Evolutionary conservation across 2,113 vertebrate genomes (phyloP).

Genomic region (Eonycteris spelaea): DNA sequence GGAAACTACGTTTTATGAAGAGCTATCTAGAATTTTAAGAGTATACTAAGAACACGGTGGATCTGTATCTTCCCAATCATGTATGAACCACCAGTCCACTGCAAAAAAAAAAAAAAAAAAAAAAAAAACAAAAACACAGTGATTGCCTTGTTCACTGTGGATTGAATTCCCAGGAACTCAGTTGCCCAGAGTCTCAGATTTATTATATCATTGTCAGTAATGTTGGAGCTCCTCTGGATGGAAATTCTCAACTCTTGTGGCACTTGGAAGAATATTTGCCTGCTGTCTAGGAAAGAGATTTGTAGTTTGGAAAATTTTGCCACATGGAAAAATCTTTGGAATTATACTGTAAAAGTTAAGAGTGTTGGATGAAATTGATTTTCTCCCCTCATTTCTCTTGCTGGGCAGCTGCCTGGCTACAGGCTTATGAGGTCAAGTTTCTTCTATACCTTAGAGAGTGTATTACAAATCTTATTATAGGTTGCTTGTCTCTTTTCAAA

Average conservation of each 20-base stretch:
- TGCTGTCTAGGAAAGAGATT: slow-evolving; percentile 65
- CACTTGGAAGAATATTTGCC: slow-evolving; percentile 50
- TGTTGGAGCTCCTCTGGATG: neutral
- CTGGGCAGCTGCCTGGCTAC: slow-evolving; percentile 36
- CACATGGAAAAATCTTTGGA: slow-evolving; percentile 54
- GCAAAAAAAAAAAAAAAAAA: too few species aligned
- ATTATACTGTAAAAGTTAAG: neutral
- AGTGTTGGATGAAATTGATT: slow-evolving; percentile 33
- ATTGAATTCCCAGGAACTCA: neutral
- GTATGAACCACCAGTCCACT: neutral
- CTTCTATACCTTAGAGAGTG: slow-evolving; percentile 24
- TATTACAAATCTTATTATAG: slow-evolving; percentile 40
- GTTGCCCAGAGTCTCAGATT: neutral
- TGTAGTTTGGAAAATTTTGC: slow-evolving; percentile 65
- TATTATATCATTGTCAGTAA: slow-evolving; percentile 9
- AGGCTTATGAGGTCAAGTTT: slow-evolving; percentile 45
- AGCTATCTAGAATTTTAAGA: neutral
- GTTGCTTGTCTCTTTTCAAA: slow-evolving; percentile 50
- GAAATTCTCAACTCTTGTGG: slow-evolving; percentile 14
- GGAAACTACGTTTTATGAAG: neutral
- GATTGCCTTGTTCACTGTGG: neutral
- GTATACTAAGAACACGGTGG: neutral
- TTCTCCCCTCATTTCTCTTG: slow-evolving; percentile 40
- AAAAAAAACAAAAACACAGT: neutral
- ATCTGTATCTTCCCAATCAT: neutral